Evolutionary conservation across 2,113 vertebrate genomes (phyloP).

Genomic region (Coreoperca whiteheadi): DNA sequence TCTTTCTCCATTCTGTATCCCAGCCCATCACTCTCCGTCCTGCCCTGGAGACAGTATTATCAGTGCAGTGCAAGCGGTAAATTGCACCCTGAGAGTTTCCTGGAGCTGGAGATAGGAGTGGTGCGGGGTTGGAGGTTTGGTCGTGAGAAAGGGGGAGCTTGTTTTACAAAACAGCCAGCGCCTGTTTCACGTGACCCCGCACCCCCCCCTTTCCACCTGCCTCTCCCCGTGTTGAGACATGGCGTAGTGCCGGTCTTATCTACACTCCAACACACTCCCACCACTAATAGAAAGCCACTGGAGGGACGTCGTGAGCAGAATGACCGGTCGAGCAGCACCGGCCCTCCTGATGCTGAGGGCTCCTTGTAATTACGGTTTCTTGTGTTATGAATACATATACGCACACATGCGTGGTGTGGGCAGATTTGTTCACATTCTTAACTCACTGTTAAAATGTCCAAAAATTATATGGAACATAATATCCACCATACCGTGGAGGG

Average conservation of each 20-base stretch:
- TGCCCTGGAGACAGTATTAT: slow-evolving; percentile 75
- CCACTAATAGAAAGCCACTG: slow-evolving; percentile 92
- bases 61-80: slow-evolving; percentile 72
- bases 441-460: neutral
- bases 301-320: slow-evolving; percentile 85
- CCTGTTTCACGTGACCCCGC: slow-evolving; percentile 71
- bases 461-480: no score
- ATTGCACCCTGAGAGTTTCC: slow-evolving; percentile 81
- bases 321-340: slow-evolving; percentile 82
- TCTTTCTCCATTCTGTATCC: slow-evolving; percentile 61
- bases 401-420: neutral
- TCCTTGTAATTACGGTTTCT: slow-evolving; percentile 86
- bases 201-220: slow-evolving; percentile 69
- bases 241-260: slow-evolving; percentile 90
- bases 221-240: slow-evolving; percentile 81
- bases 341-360: slow-evolving; percentile 77
- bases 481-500: no score
- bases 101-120: slow-evolving; percentile 84
- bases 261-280: slow-evolving; percentile 89
- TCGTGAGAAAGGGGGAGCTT: slow-evolving; percentile 73
- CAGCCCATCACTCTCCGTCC: slow-evolving; percentile 63
- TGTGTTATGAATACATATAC: slow-evolving; percentile 61
- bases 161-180: slow-evolving; percentile 84
- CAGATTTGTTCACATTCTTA: slow-evolving; percentile 34
- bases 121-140: slow-evolving; percentile 38